Conservation (phyloP, 2,888 invertebrate genomes). For the Dryomyza anilis region DNA sequence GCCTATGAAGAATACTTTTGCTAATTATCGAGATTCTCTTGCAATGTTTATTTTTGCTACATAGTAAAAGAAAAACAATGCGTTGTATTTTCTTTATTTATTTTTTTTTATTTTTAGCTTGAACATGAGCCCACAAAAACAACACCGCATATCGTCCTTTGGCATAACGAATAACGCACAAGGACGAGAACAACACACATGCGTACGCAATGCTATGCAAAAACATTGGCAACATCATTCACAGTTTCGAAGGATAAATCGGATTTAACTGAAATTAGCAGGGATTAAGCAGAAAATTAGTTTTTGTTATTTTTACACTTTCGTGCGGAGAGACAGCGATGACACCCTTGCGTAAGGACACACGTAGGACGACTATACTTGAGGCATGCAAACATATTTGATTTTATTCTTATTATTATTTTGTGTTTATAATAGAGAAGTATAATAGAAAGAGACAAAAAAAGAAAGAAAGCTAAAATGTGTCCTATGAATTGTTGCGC, state of each 20-base stretch:
- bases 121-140: constrained; percentile 10
- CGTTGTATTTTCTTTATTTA: background rate
- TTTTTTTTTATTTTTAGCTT: background rate
- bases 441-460: too few species aligned
- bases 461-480: background rate
- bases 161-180: background rate
- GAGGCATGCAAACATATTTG: background rate
- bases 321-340: background rate
- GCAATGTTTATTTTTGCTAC: background rate
- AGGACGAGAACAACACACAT: constrained; percentile 1
- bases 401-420: background rate
- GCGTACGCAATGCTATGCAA: background rate
- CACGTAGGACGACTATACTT: background rate
- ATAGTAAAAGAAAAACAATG: constrained; percentile 1
- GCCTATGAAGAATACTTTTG: background rate
- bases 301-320: constrained; percentile 27
- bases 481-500: constrained; percentile 20
- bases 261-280: constrained; percentile 48
- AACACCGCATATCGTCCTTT: background rate
- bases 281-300: constrained; percentile 46
- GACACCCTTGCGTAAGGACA: background rate
- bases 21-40: constrained; percentile 18
- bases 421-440: too few species aligned
- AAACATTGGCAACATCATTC: background rate
- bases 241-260: constrained; percentile 22